Evolutionary conservation across 2,888 invertebrate genomes (phyloP).

Genomic region (Leptopilina myrica): DNA sequence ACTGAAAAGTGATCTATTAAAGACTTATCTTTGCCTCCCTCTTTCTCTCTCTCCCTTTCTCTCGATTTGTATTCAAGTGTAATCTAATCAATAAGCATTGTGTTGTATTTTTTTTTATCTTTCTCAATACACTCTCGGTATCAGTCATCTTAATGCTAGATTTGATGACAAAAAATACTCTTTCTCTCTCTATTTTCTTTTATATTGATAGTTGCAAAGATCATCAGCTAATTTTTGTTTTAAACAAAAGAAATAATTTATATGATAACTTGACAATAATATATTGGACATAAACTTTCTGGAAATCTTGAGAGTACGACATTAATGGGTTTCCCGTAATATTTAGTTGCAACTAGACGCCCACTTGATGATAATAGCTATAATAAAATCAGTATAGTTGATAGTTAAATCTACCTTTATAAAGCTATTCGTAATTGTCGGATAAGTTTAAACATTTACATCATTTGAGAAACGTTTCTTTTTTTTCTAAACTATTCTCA

Average conservation of each 20-base stretch:
- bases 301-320: background rate
- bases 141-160: background rate
- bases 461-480: background rate
- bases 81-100: slow-evolving; percentile 6
- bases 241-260: background rate
- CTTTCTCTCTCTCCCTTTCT: background rate
- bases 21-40: background rate
- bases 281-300: slow-evolving; percentile 16
- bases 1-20: background rate
- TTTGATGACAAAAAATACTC: background rate
- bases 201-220: background rate
- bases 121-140: background rate
- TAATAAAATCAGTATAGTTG: slow-evolving; percentile 14
- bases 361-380: slow-evolving; percentile 23
- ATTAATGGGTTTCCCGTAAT: slow-evolving; percentile 37
- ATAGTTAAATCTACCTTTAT: slow-evolving; percentile 25
- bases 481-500: too few species aligned
- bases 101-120: background rate
- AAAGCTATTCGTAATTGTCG: slow-evolving; percentile 18
- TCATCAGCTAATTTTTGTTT: background rate
- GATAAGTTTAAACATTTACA: background rate
- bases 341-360: slow-evolving; percentile 31
- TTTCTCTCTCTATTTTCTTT: background rate
- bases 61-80: background rate
- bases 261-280: slow-evolving; percentile 18